A percentile compares a stretch with the other conserved stretches of the same genome.
Evolutionary conservation across 2,113 vertebrate species (phyloP).

Genomic region (Enhydra lutris): DNA sequence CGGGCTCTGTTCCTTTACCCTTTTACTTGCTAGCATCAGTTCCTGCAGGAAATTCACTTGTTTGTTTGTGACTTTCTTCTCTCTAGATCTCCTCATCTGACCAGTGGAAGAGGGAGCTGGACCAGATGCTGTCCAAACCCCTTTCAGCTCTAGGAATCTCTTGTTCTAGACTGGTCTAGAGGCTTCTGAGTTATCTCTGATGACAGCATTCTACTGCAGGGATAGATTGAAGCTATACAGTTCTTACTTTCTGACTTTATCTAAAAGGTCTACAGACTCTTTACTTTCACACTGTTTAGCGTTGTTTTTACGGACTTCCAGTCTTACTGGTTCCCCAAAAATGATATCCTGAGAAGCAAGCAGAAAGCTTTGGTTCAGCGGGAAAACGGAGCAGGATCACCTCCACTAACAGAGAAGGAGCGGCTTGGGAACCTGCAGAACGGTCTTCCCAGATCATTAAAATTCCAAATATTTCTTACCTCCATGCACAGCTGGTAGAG

Average conservation of each 20-base stretch:
- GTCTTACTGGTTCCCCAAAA: not conserved
- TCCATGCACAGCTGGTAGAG: conserved; percentile 99
- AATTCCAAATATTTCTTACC: conserved; percentile 79
- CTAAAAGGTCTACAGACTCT: not conserved
- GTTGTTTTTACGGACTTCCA: not conserved
- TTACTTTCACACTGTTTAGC: not conserved
- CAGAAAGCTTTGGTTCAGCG: not conserved
- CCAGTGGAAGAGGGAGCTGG: not conserved
- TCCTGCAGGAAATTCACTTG: not conserved
- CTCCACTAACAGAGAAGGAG: not conserved
- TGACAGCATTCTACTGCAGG: not conserved
- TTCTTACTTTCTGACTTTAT: not conserved
- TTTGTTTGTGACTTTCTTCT: not conserved
- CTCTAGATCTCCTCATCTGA: not conserved
- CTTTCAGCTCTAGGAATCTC: not conserved
- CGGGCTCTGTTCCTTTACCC: not conserved
- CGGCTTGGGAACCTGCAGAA: not conserved
- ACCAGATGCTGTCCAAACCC: not conserved
- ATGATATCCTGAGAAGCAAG: not conserved
- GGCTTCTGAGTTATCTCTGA: not conserved
- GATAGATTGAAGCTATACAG: not conserved
- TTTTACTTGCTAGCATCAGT: not conserved
- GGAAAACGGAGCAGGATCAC: not conserved
- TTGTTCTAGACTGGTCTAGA: not conserved
- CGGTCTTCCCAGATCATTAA: not conserved